Conservation (phyloP, 2,113 vertebrate species). For the Myrmophylax atrothorax region DNA sequence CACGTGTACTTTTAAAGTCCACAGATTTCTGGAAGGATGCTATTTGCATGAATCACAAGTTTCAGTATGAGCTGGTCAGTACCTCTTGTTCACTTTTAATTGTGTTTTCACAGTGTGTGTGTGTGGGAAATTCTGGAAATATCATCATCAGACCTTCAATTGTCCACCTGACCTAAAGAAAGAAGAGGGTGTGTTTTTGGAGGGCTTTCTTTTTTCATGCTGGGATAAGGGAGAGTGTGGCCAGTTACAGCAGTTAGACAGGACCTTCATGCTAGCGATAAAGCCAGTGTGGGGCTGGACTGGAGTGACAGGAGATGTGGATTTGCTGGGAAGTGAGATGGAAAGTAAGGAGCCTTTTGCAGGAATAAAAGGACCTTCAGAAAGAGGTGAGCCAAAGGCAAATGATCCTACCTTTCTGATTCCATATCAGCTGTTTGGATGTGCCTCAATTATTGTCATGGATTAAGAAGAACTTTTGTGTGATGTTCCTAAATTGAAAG, state of each 20-base stretch:
- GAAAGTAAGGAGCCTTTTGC: not conserved
- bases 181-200: not conserved
- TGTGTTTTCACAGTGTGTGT: not conserved
- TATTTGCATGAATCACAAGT: slow-evolving; percentile 23
- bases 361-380: not conserved
- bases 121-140: not conserved
- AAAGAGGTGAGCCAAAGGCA: not conserved
- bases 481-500: not conserved
- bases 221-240: not conserved
- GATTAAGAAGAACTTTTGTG: not conserved
- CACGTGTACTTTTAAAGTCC: slow-evolving; percentile 21
- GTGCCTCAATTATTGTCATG: not conserved
- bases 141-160: not conserved
- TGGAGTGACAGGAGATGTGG: not conserved
- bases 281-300: not conserved
- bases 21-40: slow-evolving; percentile 1
- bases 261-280: not conserved
- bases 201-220: not conserved
- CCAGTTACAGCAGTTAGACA: not conserved
- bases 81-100: not conserved
- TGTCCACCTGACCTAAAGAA: not conserved
- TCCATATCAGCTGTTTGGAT: not conserved
- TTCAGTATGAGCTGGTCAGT: not conserved
- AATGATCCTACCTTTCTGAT: not conserved
- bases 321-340: not conserved